Base-by-base conservation (phyloP, 1,140 invertebrate genomes). In the Heliconius eleuchia region DNA sequence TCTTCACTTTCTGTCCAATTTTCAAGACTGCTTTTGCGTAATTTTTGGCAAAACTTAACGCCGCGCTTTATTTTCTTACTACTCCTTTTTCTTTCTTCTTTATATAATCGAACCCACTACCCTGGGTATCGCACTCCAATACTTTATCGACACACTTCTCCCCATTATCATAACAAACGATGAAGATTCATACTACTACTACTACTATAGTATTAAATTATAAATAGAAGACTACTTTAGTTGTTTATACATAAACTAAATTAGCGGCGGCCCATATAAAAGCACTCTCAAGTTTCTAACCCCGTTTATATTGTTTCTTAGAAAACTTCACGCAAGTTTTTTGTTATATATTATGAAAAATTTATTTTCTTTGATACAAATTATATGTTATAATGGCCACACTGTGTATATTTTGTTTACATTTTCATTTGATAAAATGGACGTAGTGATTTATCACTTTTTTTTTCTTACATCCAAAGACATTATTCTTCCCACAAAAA, bases 251-350 rank as follows among this genome's bases (percentile, higher is more conserved):
- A 30, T 66, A 66, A 66, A 66, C 60, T 66, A 66, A 66, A 66
- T 66, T 66, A 66, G 60, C 60, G 60, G 60, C 60, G 27, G 23
- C 60, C 60, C 60, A 66, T 66, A 66, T 66, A 66, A 66, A 66
- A 66, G 60, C 60, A 66, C 60, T 66, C 60, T 30, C 60, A 66
- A 66, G 60, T 66, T 30, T 66, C 60, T 66, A 66, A 18, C 60
- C 60, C 60, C 60, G 60, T 66, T 66, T 66, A 66, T 66, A 66
- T 66, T 66, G 60, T 66, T 30, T 66, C 60, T 66, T 66, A 66
- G 60, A 13, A 66, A 66, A 66, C 13, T 66, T 66, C 27, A 66
- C 60, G 60, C 60, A 30, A 66, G 23, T 66, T 66, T 66, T 66
- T 52, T 52, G 50, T 52, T 52, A 13, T 23, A 27, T 66, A 66